Evolutionary conservation across 2,797 vertebrate species (phyloP), one percentile per base, ranked within the genome.

Genomic region (Danio albolineatus): DNA sequence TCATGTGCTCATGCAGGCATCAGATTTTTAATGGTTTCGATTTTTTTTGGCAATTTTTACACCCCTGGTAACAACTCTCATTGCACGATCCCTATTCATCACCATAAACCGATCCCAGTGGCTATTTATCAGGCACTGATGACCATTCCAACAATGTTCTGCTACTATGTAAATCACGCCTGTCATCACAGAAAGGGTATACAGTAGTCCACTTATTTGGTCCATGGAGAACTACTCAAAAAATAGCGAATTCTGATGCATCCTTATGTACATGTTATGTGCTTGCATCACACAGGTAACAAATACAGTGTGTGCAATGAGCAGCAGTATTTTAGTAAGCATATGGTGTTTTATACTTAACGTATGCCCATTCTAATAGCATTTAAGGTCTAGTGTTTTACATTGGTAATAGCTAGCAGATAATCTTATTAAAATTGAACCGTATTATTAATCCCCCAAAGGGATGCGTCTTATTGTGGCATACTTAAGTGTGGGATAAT

Each of bases 21-120:
- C 83, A 82, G 70, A 85, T 92, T 91, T 83, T 88, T 91, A 88
- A 91, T 90, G 90, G 83, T 87, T 82, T 84, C 67, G 12, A 65
- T 28, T 28, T 66, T 28, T 65, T 56, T 41, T 84, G 83, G 85
- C 84, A 83, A 86, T 46, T 85, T 85, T 88, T 91, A 88, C 28
- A n/a, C n/a, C n/a, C 41, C 79, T 79, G 83, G 82, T 81, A 86
- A 87, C 87, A 76, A 89, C 86, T 91, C 87, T 89, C 85, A 85
- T 82, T 86, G 84, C 80, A 85, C 91, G 93, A 91, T 91, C 89
- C 90, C 88, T 88, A 94, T 93, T 93, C 88, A 92, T 94, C 91
- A 92, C 92, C 91, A 93, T 93, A 93, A 94, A 91, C 87, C 84
- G 86, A 90, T 88, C 85, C 90, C 90, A 93, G 87, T 89, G 90